Conservation (phyloP, 2,113 vertebrate species). For the Sigmodon hispidus region DNA sequence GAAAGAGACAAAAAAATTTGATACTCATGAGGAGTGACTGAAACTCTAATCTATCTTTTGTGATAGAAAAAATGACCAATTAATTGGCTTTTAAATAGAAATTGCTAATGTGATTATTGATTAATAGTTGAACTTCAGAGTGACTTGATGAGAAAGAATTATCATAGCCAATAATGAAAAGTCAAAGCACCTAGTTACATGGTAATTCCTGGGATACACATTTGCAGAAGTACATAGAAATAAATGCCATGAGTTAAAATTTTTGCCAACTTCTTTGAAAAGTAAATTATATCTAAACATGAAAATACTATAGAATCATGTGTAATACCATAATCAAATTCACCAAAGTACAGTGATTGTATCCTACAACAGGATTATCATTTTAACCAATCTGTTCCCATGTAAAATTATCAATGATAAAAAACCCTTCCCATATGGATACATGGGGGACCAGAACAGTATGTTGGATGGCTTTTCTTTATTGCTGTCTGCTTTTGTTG, state of each 20-base stretch:
- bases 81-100: background rate
- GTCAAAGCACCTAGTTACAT: background rate
- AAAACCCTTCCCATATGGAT: background rate
- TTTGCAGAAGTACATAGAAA: background rate
- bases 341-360: background rate
- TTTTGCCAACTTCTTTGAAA: background rate
- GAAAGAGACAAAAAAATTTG: background rate
- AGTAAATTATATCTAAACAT: background rate
- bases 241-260: background rate
- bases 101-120: background rate
- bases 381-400: background rate
- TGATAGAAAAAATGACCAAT: background rate
- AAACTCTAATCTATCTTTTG: background rate
- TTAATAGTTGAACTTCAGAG: background rate
- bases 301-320: background rate
- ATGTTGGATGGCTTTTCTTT: background rate
- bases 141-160: background rate
- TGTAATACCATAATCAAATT: background rate
- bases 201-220: background rate
- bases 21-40: background rate
- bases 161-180: background rate
- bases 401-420: background rate
- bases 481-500: background rate
- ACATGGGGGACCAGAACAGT: background rate
- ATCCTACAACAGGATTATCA: background rate